Conservation (phyloP, 2,888 invertebrate species). For the Clostera curtula region DNA sequence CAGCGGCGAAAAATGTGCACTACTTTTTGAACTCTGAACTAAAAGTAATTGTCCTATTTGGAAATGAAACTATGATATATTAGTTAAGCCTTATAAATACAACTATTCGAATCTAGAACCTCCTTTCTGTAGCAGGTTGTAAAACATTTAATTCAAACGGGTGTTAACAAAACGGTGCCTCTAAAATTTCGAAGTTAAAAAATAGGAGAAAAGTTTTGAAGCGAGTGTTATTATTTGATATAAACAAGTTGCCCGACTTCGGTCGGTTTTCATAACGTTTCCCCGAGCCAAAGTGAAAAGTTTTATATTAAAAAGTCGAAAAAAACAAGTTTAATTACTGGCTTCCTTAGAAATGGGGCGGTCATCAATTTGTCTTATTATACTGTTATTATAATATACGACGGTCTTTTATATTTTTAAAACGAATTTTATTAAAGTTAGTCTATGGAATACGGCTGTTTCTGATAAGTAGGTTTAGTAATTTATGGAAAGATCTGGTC, state of each 20-base stretch:
- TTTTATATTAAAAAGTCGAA: slow-evolving; percentile 59
- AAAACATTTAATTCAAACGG: too few relatives aligned
- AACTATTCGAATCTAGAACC: too few relatives aligned
- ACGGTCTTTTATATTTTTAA: slow-evolving; percentile 16
- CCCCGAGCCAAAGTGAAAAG: slow-evolving; percentile 41
- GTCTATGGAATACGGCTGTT: too few relatives aligned
- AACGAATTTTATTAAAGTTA: not conserved
- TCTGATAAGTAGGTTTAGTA: too few relatives aligned
- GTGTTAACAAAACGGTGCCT: too few relatives aligned
- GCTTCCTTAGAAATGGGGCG: slow-evolving; percentile 25
- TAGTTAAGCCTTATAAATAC: too few relatives aligned
- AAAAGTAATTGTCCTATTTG: too few relatives aligned
- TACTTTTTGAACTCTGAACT: too few relatives aligned
- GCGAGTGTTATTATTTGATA: slow-evolving; percentile 21
- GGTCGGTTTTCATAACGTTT: slow-evolving; percentile 21
- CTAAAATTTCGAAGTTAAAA: slow-evolving; percentile 1
- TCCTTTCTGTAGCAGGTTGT: too few relatives aligned
- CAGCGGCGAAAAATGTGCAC: too few relatives aligned
- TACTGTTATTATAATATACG: slow-evolving; percentile 44
- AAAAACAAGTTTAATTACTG: slow-evolving; percentile 65
- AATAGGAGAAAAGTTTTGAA: slow-evolving; percentile 13
- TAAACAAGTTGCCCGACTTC: slow-evolving; percentile 13
- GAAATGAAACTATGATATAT: too few relatives aligned
- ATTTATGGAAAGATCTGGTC: too few relatives aligned
- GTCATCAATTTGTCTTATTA: slow-evolving; percentile 49